Evolutionary conservation across 1,140 invertebrate species (phyloP).

Genomic region (Eciton burchellii): DNA sequence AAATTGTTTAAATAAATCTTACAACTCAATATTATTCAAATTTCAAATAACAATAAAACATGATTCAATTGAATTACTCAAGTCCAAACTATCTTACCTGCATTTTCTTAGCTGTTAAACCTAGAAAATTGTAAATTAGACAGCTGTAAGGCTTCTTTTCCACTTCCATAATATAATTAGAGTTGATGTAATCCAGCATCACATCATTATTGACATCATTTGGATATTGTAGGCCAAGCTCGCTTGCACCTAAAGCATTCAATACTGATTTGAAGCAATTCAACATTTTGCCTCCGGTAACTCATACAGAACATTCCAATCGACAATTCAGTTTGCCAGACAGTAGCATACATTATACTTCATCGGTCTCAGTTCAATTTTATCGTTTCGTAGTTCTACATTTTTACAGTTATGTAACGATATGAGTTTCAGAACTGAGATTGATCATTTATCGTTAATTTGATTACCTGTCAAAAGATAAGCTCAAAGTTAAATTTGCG

Average conservation of each 20-base stretch:
- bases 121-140: slow-evolving; percentile 91
- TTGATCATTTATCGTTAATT: slow-evolving; percentile 6
- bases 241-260: slow-evolving; percentile 85
- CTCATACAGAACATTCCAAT: slow-evolving; percentile 11
- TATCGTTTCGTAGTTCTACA: not conserved
- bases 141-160: slow-evolving; percentile 88
- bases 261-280: slow-evolving; percentile 85
- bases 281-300: slow-evolving; percentile 82
- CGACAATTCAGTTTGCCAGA: slow-evolving; percentile 7
- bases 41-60: not conserved
- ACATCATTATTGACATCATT: slow-evolving; percentile 80
- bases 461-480: slow-evolving; percentile 48
- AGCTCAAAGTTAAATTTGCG: slow-evolving; percentile 27
- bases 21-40: slow-evolving; percentile 2
- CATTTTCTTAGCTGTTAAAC: slow-evolving; percentile 90
- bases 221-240: slow-evolving; percentile 82
- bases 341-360: slow-evolving; percentile 5
- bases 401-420: not conserved
- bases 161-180: slow-evolving; percentile 76
- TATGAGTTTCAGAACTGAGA: slow-evolving; percentile 1
- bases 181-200: slow-evolving; percentile 84
- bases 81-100: slow-evolving; percentile 79
- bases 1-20: slow-evolving; percentile 6
- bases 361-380: not conserved
- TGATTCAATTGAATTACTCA: not conserved